phyloP scores from a whole-genome alignment of 2,113 vertebrate species.

The Amphiprion ocellaris region DNA sequence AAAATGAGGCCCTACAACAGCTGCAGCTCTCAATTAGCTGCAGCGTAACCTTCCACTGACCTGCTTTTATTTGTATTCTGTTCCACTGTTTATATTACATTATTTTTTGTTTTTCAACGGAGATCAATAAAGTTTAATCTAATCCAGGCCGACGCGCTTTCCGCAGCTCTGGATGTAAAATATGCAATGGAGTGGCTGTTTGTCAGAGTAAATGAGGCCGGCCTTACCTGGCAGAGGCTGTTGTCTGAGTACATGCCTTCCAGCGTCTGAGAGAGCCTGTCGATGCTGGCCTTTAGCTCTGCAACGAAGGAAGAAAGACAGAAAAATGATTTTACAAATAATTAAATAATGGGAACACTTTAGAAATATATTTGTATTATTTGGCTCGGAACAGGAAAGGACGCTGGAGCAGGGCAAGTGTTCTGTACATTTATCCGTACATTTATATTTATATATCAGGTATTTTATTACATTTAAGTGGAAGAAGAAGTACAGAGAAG shows the following conservation, averaged over 20 bases:
- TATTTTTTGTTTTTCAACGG: not conserved
- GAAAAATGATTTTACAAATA: conserved; percentile 21
- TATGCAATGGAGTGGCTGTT: conserved; percentile 14
- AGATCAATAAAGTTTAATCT: conserved; percentile 19
- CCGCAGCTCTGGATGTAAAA: not conserved
- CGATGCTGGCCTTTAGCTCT: conserved; percentile 92
- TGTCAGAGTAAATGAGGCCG: conserved; percentile 17
- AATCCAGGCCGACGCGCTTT: not conserved
- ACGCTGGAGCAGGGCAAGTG: not conserved
- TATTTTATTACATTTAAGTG: not conserved
- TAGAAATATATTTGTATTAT: not conserved
- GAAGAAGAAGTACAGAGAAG: too few species aligned
- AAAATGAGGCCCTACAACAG: not conserved
- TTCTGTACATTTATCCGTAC: too few species aligned
- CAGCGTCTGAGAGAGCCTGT: conserved; percentile 83
- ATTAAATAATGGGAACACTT: not conserved
- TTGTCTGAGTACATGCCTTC: conserved; percentile 93
- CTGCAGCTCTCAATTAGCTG: not conserved
- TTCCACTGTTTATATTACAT: not conserved
- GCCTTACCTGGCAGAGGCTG: conserved; percentile 90
- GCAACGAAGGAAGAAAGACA: conserved; percentile 50
- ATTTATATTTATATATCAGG: conserved; percentile 14
- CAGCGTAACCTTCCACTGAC: not conserved
- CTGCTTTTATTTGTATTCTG: conserved; percentile 4
- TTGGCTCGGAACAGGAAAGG: not conserved